A percentile compares a stretch with the other conserved stretches of the same genome.
phyloP scores from a whole-genome alignment of 2,888 invertebrate genomes.

The Druceiella hillmani region DNA sequence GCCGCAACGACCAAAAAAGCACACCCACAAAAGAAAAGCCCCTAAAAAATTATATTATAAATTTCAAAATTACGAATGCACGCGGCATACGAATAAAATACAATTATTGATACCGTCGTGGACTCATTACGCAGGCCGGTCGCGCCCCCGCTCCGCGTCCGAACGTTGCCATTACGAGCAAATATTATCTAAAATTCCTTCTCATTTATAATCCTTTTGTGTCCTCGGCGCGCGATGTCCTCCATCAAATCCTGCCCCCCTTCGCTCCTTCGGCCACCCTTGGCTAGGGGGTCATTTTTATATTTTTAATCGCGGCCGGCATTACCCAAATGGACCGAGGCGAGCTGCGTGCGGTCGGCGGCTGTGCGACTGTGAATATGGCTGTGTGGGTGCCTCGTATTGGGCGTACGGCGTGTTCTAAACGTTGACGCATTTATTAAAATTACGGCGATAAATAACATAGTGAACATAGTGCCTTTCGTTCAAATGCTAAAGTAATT shows the following conservation, averaged over 20 bases:
- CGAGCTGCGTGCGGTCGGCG: constrained; percentile 33
- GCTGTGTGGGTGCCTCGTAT: too few relatives aligned
- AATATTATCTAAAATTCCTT: constrained; percentile 56
- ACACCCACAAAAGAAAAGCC: too few relatives aligned
- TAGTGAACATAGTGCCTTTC: too few relatives aligned
- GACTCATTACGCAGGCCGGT: constrained; percentile 7
- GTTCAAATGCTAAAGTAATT: too few relatives aligned
- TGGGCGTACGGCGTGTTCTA: too few relatives aligned
- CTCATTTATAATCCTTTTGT: constrained; percentile 57
- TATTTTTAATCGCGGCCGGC: constrained; percentile 55
- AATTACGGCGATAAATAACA: too few relatives aligned
- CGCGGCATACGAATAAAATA: too few relatives aligned
- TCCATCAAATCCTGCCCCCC: constrained; percentile 40
- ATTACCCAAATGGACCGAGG: constrained; percentile 55
- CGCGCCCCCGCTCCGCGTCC: constrained; percentile 34
- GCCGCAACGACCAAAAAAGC: too few relatives aligned
- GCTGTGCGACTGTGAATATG: too few relatives aligned
- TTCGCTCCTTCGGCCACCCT: constrained; percentile 27
- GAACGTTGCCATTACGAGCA: constrained; percentile 49
- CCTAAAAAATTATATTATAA: too few relatives aligned
- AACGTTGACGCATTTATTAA: too few relatives aligned
- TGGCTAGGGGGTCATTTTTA: constrained; percentile 44
- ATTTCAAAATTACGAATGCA: too few relatives aligned
- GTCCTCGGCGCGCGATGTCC: constrained; percentile 50
- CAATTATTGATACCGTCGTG: constrained; percentile 4